Base-by-base conservation (phyloP, 2,113 vertebrate genomes). In the Hirundichthys speculiger region DNA sequence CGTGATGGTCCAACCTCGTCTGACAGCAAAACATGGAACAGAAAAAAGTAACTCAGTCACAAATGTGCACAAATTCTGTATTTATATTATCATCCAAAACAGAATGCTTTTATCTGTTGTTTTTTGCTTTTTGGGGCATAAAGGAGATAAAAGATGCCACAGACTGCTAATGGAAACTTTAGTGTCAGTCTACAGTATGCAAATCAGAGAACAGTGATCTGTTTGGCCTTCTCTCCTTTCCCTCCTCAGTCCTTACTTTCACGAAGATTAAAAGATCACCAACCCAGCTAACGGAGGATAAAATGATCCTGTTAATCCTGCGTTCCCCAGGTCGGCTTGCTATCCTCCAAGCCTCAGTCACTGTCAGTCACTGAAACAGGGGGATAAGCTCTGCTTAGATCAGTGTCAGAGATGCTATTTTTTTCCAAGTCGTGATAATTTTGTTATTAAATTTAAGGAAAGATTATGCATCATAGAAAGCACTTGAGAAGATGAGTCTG, bases 221-320 rank as follows among this genome's bases (percentile, higher is more conserved):
- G 65, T 57, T 77, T 78, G 67, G 70, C 77, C 84, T 69, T 76
- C 84, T 88, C 83, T 62, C 74, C 76, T 84, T 86, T 80, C 83
- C 16, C 46, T 22, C 67, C 58, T 64, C 81, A 11, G 39, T 73
- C 75, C 30, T 62, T 49, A 63, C 65, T 75, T 76, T 43, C 57
- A 48, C 52, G 41, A 69, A 80, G 83, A 81, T 82, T 78, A 70
- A 67, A 80, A 84, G 80, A 83, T 87, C 79, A 58, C 69, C 43
- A 77, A 75, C 75, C 73, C 52, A 55, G 50, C 43, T 24, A 42
- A 52, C 64, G 52, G 46, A 41, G 62, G 60, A 71, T 73, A 43
- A 69, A 82, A 64, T 22, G 63, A 88, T 87, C 77, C 48, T 6
- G 25, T 71, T 81, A 82, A 82, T 84, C 79, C 74, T 25, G 18